phyloP scores from a whole-genome alignment of 2,113 vertebrate genomes.

The Anarrhichthys ocellatus region DNA sequence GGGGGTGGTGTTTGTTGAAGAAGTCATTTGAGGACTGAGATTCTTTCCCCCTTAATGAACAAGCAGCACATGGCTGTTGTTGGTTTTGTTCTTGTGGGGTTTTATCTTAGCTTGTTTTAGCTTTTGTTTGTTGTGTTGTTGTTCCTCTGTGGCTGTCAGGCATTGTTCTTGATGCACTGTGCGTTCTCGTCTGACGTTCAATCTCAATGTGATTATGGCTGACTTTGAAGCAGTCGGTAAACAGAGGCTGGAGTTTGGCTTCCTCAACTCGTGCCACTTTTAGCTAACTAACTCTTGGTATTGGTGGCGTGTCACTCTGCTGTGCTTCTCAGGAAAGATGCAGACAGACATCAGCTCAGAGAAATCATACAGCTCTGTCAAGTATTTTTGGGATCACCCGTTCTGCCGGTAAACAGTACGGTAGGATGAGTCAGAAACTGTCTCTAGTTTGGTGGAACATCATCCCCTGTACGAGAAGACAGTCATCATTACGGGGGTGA shows the following conservation, averaged over 20 bases:
- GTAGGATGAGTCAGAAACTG: slow-evolving; percentile 45
- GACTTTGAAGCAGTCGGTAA: slow-evolving; percentile 54
- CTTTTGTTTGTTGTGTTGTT: slow-evolving; percentile 44
- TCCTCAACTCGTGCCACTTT: slow-evolving; percentile 24
- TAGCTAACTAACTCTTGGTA: slow-evolving; percentile 25
- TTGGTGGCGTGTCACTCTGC: neutral
- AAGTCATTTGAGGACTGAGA: slow-evolving; percentile 19
- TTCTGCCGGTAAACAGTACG: slow-evolving; percentile 33
- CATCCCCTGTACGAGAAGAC: slow-evolving; percentile 31
- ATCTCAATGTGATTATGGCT: slow-evolving; percentile 23
- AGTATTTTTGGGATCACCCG: slow-evolving; percentile 58
- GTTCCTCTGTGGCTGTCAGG: slow-evolving; percentile 48
- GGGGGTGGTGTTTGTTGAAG: slow-evolving; percentile 9
- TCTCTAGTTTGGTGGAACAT: slow-evolving; percentile 35
- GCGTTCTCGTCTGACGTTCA: slow-evolving; percentile 31
- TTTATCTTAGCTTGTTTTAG: slow-evolving; percentile 45
- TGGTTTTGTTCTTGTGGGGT: slow-evolving; percentile 28
- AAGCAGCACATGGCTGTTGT: slow-evolving; percentile 35
- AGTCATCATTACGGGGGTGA: slow-evolving; percentile 31
- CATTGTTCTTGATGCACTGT: slow-evolving; percentile 35
- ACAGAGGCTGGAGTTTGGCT: slow-evolving; percentile 35
- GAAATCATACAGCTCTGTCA: slow-evolving; percentile 32
- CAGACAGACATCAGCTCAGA: slow-evolving; percentile 14
- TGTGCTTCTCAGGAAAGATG: slow-evolving; percentile 42
- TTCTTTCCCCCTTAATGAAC: slow-evolving; percentile 38